Evolutionary conservation across 2,797 vertebrate species (phyloP), one percentile per base, ranked within the genome.

Genomic region (Sebastes hubbsi): DNA sequence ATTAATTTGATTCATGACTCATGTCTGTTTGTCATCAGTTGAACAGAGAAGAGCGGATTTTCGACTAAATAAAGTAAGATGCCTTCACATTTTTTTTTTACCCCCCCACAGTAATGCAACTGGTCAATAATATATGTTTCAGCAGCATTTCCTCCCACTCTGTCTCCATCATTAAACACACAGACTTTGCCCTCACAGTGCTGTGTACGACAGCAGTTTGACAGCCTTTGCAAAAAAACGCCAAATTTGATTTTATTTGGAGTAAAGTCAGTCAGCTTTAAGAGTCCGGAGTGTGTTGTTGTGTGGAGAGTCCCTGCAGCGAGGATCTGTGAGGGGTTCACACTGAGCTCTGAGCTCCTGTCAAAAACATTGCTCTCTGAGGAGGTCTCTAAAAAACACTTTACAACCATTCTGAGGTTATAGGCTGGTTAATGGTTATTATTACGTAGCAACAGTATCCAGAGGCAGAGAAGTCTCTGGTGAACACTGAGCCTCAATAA

Each of bases 361-460:
- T 63, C 69, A 22, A 80, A 70, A 84, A 70, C 64, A 70, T 16
- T 54, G 11, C 55, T 62, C 25, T 58, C 71, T 46, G 20, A 18
- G 49, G 46, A 75, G 61, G 62, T 38, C 68, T 68, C 65, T 16
- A 42, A 25, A 73, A 73, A 77, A 73, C 63, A 58, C 72, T 75
- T 34, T 52, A 36, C 55, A 61, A 8, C 2, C 8, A 11, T 63
- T 63, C 49, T 34, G 59, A n/a, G 61, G 25, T 70, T 29, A 63
- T 54, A 11, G 6, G 5, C 25, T 63, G 46, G 36, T 70, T 69
- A 60, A 52, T 52, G 22, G 18, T 65, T 70, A 46, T 58, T 42
- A 56, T 62, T 46, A 46, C 42, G 0, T 52, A 66, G 64, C 32
- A 55, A 24, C 64, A 60, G 36, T 14, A 1, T 36, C 10, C 25